These are phyloP conservation scores for Drosophila stalkeri DNA, from an alignment of 2,888 invertebrate species.

Conservation along the genomic window DNA sequence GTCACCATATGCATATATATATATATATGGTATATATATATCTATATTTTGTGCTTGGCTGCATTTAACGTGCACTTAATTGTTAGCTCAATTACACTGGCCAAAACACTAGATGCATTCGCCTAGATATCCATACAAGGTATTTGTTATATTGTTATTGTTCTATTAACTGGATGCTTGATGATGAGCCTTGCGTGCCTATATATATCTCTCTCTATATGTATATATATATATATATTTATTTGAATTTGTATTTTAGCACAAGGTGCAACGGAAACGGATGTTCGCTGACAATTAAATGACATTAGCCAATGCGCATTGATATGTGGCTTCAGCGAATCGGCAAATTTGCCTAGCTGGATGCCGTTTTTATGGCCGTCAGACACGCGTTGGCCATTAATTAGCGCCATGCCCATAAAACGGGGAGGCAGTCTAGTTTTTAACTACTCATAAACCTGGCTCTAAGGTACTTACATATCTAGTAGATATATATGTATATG, in stretches of 20 bases:
- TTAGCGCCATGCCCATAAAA: slow-evolving; percentile 50
- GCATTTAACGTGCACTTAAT: slow-evolving; percentile 71
- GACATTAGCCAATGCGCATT: slow-evolving; percentile 38
- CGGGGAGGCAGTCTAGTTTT: slow-evolving; percentile 43
- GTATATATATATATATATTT: background rate
- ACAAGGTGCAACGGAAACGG: slow-evolving; percentile 76
- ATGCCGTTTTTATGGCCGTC: slow-evolving; percentile 54
- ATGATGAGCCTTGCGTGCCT: slow-evolving; percentile 55
- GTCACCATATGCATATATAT: slow-evolving; percentile 6
- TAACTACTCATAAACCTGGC: slow-evolving; percentile 46
- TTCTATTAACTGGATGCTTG: slow-evolving; percentile 47
- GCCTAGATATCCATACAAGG: slow-evolving; percentile 41
- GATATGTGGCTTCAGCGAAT: slow-evolving; percentile 37
- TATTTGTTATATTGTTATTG: slow-evolving; percentile 34
- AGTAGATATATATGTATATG: slow-evolving; percentile 9
- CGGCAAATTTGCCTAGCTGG: slow-evolving; percentile 51
- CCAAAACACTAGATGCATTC: slow-evolving; percentile 34
- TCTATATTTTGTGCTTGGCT: slow-evolving; percentile 58
- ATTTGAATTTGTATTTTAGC: slow-evolving; percentile 28
- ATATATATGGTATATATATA: slow-evolving; percentile 20
- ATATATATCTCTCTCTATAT: background rate
- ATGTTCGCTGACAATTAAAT: slow-evolving; percentile 58
- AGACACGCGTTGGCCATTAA: slow-evolving; percentile 63
- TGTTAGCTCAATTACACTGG: slow-evolving; percentile 57
- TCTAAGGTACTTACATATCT: slow-evolving; percentile 12